These are phyloP conservation scores for Australoheros scitulus DNA, from an alignment of 2,113 vertebrate species.

Conservation along the genomic window DNA sequence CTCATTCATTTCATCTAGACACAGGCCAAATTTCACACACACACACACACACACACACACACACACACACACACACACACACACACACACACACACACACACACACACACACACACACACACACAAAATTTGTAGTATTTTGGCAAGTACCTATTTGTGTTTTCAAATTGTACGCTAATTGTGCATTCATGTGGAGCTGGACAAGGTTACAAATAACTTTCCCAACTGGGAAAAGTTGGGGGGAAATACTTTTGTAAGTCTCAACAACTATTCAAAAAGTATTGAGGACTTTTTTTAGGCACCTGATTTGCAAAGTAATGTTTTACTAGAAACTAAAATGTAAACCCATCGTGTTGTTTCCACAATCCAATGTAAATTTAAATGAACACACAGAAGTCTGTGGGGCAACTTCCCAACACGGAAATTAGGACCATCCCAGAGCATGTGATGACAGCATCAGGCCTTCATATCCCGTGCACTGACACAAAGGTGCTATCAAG, in stretches of 20 bases:
- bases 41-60: neutral
- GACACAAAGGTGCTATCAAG: no score
- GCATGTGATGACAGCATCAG: neutral
- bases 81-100: neutral
- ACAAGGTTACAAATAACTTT: neutral
- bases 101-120: neutral
- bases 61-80: neutral
- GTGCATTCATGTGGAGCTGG: neutral
- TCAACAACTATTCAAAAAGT: neutral
- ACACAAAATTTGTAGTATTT: neutral
- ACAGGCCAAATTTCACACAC: neutral
- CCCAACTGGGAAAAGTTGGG: neutral
- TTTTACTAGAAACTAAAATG: neutral
- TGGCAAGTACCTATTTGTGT: neutral
- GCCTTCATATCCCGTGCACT: neutral
- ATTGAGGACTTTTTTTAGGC: neutral
- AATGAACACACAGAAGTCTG: neutral
- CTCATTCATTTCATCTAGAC: neutral
- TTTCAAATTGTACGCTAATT: constrained; percentile 1
- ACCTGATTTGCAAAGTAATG: neutral
- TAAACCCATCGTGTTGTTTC: neutral
- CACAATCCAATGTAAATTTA: neutral
- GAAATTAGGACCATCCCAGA: neutral
- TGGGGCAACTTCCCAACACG: neutral
- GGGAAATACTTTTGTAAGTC: neutral